These are phyloP conservation scores for Myoxocephalus aenaeus DNA, from an alignment of 2,797 vertebrate genomes.

Conservation along the genomic window DNA sequence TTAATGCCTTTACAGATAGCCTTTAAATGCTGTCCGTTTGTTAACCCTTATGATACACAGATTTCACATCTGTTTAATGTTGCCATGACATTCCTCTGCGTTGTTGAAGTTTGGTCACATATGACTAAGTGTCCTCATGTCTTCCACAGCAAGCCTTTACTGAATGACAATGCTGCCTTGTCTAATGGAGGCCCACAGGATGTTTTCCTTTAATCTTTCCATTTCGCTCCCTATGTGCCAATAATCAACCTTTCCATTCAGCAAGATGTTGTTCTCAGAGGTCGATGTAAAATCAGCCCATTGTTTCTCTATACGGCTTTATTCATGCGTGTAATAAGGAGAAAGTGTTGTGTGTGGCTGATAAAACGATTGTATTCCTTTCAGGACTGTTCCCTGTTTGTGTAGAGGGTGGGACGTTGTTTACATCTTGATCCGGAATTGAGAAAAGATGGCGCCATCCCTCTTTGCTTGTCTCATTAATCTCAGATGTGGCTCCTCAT, in stretches of 20 bases:
- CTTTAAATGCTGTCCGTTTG: conserved; percentile 17
- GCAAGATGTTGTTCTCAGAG: conserved; percentile 49
- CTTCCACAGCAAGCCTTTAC: conserved; percentile 60
- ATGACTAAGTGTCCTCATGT: conserved; percentile 44
- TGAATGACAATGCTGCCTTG: conserved; percentile 64
- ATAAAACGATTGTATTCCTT: conserved; percentile 67
- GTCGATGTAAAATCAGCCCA: conserved; percentile 20
- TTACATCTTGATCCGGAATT: conserved; percentile 73
- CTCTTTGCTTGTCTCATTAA: conserved; percentile 69
- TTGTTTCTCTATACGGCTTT: conserved; percentile 9
- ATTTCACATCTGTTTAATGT: conserved; percentile 15
- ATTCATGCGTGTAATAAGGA: conserved; percentile 52
- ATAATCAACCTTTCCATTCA: conserved; percentile 72
- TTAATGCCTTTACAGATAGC: conserved; percentile 16
- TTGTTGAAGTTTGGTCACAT: conserved; percentile 35
- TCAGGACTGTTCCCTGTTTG: conserved; percentile 63
- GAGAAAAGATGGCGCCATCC: conserved; percentile 64
- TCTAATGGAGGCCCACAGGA: conserved; percentile 70
- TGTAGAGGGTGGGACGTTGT: conserved; percentile 68
- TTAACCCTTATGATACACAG: conserved; percentile 15
- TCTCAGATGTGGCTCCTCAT: conserved; percentile 70
- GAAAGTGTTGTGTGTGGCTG: conserved; percentile 72
- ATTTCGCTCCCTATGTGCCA: conserved; percentile 49
- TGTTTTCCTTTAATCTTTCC: conserved; percentile 74
- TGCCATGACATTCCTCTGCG: background rate